Percentiles rank a stretch among this genome's conserved stretches.
Evolutionary conservation across 2,888 invertebrate genomes (phyloP).

Genomic region (Dyspetes luteomarginatus): DNA sequence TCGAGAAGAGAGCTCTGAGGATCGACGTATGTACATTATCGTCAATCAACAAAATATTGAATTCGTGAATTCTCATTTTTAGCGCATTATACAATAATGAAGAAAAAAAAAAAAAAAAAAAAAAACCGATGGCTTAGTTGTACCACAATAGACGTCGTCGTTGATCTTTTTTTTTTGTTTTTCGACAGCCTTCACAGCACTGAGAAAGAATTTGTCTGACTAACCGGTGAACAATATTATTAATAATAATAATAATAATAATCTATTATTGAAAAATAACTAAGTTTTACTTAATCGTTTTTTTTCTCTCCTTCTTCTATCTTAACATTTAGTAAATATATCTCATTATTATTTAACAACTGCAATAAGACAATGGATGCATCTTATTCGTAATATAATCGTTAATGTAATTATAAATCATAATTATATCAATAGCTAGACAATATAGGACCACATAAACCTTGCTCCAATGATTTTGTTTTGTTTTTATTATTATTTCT

Average conservation of each 20-base stretch:
- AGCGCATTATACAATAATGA: conserved; percentile 56
- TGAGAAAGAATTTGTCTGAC: conserved; percentile 78
- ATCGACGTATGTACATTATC: conserved; percentile 48
- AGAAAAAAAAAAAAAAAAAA: too few relatives aligned
- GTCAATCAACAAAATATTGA: conserved; percentile 17
- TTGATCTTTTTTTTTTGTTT: conserved; percentile 18
- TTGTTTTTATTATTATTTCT: conserved; percentile 70
- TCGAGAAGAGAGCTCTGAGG: conserved; percentile 47
- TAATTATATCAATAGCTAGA: conserved; percentile 72
- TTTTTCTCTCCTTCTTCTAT: conserved; percentile 40
- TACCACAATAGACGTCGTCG: conserved; percentile 49
- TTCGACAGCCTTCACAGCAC: conserved; percentile 82
- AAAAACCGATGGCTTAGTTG: conserved; percentile 56
- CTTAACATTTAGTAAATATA: conserved; percentile 81
- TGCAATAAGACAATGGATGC: conserved; percentile 78
- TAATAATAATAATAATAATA: conserved; percentile 74
- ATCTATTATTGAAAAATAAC: conserved; percentile 82
- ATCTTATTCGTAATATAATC: conserved; percentile 64
- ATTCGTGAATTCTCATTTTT: conserved; percentile 40
- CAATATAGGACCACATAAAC: conserved; percentile 83
- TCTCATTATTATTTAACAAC: conserved; percentile 80
- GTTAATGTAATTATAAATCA: conserved; percentile 53
- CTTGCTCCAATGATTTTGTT: conserved; percentile 82
- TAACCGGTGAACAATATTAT: conserved; percentile 79
- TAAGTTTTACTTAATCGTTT: conserved; percentile 57